These are phyloP conservation scores for Globodera ellingtonae DNA, from an alignment of 1,140 invertebrate genomes.

Conservation along the genomic window DNA sequence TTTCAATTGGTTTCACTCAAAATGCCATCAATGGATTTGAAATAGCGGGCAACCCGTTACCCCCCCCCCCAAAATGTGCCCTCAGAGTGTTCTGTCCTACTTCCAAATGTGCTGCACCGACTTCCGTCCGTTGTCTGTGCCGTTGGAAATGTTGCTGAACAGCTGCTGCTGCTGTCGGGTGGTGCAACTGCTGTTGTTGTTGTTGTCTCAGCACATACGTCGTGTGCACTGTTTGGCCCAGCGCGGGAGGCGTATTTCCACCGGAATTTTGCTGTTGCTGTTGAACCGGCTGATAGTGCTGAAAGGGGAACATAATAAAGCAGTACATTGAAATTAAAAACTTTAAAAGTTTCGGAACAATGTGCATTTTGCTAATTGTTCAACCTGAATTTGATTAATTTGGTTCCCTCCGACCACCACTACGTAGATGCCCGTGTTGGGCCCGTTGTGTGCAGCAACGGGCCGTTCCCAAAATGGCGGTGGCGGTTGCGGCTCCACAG, in stretches of 20 bases:
- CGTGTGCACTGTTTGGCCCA: neutral
- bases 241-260: slow-evolving; percentile 2
- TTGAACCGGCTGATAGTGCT: slow-evolving; percentile 30
- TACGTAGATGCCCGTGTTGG: slow-evolving; percentile 8
- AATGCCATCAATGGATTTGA: neutral
- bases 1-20: neutral
- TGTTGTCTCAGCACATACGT: slow-evolving; percentile 11
- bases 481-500: neutral
- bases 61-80: too few relatives aligned
- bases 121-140: neutral
- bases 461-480: neutral
- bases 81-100: neutral
- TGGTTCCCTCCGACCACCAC: slow-evolving; percentile 11
- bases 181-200: neutral
- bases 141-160: neutral
- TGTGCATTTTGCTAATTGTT: neutral
- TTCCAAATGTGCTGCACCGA: neutral
- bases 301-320: neutral
- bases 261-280: slow-evolving; percentile 15
- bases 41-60: neutral
- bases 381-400: neutral
- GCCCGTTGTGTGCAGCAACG: neutral
- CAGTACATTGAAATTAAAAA: neutral
- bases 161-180: neutral
- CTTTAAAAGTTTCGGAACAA: too few relatives aligned